Conservation (phyloP, 2,888 invertebrate genomes). For the Harpalus rufipes region DNA sequence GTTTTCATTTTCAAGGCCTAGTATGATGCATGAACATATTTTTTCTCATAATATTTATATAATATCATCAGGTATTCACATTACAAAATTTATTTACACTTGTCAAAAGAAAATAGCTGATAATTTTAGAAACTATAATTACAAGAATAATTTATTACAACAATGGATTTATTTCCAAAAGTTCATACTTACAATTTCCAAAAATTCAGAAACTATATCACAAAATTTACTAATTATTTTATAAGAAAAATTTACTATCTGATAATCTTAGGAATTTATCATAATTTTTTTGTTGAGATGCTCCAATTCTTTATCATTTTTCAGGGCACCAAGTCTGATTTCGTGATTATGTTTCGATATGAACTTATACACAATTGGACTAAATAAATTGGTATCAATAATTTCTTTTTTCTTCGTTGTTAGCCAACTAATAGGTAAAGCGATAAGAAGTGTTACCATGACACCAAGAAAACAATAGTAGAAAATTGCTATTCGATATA, state of each 20-base stretch:
- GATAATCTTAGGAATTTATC: not conserved
- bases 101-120: not conserved
- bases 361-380: constrained; percentile 79
- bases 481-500: constrained; percentile 84
- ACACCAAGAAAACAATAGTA: constrained; percentile 85
- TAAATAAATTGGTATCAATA: constrained; percentile 81
- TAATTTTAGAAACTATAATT: not conserved
- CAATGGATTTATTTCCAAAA: not conserved
- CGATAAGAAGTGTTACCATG: constrained; percentile 80
- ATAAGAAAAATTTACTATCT: not conserved
- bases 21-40: not conserved
- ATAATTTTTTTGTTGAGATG: not conserved
- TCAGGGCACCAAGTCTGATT: not conserved
- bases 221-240: not conserved
- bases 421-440: constrained; percentile 81
- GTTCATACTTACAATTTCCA: not conserved
- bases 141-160: not conserved
- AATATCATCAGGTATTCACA: not conserved
- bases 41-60: not conserved
- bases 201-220: too few relatives aligned
- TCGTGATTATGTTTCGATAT: constrained; percentile 72
- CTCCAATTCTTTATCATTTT: constrained; percentile 18
- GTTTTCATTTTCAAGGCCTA: not conserved
- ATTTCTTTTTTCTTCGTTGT: constrained; percentile 80
- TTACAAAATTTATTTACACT: not conserved